Evolutionary conservation across 2,888 invertebrate genomes (phyloP).

Genomic region (Auanema freiburgensis): DNA sequence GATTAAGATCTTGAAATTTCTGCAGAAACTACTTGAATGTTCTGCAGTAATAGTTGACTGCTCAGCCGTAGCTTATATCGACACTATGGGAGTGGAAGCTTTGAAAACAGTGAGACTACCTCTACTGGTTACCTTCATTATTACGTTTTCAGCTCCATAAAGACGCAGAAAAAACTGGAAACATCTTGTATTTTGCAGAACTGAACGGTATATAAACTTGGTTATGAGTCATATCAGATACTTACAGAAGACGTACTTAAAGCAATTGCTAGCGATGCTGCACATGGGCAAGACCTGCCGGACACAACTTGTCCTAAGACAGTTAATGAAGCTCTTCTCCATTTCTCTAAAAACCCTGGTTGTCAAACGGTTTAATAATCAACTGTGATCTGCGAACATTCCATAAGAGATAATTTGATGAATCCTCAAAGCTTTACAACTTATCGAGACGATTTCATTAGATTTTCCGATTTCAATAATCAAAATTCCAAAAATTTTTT

Average conservation of each 20-base stretch:
- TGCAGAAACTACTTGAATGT: constrained; percentile 20
- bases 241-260: constrained; percentile 24
- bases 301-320: constrained; percentile 5
- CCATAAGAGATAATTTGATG: no score
- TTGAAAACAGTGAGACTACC: constrained; percentile 21
- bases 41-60: constrained; percentile 46
- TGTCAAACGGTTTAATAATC: no score
- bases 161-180: constrained; percentile 21
- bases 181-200: constrained; percentile 24
- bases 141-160: constrained; percentile 10
- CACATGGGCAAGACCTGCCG: constrained; percentile 8
- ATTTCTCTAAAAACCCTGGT: constrained; percentile 6
- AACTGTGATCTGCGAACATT: no score
- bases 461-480: no score
- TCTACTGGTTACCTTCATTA: no score
- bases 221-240: background rate
- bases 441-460: no score
- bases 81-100: constrained; percentile 56
- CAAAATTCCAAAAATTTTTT: no score
- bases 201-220: background rate
- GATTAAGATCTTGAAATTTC: no score
- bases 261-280: constrained; percentile 24
- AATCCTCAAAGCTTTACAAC: no score
- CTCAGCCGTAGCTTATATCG: constrained; percentile 47
- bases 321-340: constrained; percentile 15